Evolutionary conservation across 2,797 vertebrate species (phyloP).

Genomic region (Aselliscus stoliczkanus): DNA sequence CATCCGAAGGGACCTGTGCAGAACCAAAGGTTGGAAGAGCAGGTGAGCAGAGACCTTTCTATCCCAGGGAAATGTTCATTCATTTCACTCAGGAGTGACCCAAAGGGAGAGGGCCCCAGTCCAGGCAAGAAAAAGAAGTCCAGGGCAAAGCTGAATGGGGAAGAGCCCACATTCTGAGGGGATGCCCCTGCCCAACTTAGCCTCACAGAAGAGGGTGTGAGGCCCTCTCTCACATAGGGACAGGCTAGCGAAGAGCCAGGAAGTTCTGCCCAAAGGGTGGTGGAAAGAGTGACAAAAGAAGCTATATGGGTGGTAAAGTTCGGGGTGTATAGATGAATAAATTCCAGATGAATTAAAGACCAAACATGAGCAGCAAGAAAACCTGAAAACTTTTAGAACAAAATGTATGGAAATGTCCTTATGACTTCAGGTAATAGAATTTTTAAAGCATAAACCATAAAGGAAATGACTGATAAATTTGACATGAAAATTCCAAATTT

Average conservation of each 20-base stretch:
- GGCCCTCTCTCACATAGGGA: neutral
- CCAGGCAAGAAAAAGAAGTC: neutral
- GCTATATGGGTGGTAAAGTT: neutral
- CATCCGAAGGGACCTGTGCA: neutral
- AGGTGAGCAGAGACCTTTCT: neutral
- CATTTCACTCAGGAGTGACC: neutral
- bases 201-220: neutral
- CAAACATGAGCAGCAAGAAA: neutral
- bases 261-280: neutral
- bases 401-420: neutral
- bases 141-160: accelerated
- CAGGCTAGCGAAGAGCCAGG: neutral
- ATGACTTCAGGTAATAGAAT: neutral
- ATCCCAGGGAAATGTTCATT: neutral
- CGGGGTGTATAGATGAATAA: neutral
- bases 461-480: neutral
- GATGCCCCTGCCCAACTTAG: neutral
- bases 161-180: neutral
- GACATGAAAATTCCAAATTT: neutral
- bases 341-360: neutral
- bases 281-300: neutral
- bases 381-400: neutral
- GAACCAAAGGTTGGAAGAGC: neutral
- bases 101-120: neutral
- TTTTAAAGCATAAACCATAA: neutral